Evolutionary conservation across 2,113 vertebrate species (phyloP).

Genomic region (Paraplagusia blochii): DNA sequence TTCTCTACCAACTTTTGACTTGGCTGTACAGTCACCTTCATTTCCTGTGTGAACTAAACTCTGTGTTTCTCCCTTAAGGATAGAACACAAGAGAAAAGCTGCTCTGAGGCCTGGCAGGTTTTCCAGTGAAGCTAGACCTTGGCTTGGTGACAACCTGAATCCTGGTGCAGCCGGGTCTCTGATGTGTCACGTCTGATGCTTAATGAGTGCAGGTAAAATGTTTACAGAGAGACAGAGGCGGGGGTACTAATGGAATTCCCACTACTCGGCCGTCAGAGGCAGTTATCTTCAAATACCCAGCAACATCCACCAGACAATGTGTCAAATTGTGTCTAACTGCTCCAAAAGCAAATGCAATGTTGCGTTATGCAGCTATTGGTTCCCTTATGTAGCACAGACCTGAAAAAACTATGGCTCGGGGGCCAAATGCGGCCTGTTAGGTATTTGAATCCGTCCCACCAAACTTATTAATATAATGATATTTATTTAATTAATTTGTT

Average conservation of each 20-base stretch:
- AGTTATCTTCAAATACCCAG: slow-evolving; percentile 37
- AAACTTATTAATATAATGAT: too few species aligned
- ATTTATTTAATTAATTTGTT: too few species aligned
- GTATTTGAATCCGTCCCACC: too few species aligned
- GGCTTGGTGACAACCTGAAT: slow-evolving; percentile 20
- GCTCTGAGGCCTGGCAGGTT: background rate
- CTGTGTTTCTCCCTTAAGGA: background rate
- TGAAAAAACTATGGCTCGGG: too few species aligned
- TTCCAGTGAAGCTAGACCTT: slow-evolving; percentile 29
- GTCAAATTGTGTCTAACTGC: slow-evolving; percentile 17
- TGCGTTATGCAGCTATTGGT: background rate
- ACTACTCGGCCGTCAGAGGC: slow-evolving; percentile 31
- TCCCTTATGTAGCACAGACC: too few species aligned
- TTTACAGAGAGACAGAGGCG: slow-evolving; percentile 16
- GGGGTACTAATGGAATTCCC: slow-evolving; percentile 20
- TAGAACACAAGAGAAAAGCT: background rate
- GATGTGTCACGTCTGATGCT: slow-evolving; percentile 43
- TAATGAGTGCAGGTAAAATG: slow-evolving; percentile 50
- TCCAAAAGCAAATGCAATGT: slow-evolving; percentile 12
- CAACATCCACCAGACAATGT: slow-evolving; percentile 17
- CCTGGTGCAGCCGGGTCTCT: slow-evolving; percentile 14
- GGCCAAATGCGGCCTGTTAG: too few species aligned
- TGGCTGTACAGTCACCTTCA: background rate
- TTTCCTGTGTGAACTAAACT: background rate
- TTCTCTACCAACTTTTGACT: background rate